phyloP scores from a whole-genome alignment of 2,797 vertebrate species.

The Loriculus beryllinus region DNA sequence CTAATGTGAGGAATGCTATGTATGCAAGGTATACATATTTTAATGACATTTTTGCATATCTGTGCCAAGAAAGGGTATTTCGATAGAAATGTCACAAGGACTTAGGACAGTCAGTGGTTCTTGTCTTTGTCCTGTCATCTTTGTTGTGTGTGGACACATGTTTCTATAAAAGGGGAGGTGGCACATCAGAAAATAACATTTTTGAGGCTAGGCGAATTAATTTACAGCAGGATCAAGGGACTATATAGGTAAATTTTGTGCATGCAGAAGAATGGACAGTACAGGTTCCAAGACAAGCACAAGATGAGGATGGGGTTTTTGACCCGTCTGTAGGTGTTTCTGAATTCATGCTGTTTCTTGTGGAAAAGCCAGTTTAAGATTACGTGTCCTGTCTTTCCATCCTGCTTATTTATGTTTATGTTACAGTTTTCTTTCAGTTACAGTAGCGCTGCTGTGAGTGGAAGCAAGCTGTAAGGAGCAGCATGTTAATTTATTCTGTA shows the following conservation, averaged over 20 bases:
- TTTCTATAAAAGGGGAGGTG: neutral
- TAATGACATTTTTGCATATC: neutral
- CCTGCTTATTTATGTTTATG: neutral
- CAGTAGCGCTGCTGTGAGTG: accelerated
- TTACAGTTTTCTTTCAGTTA: neutral
- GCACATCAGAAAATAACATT: neutral
- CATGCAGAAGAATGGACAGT: neutral
- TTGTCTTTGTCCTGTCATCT: neutral
- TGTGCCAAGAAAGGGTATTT: neutral
- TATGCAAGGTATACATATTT: neutral
- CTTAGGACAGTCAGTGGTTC: neutral
- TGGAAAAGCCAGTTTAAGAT: neutral
- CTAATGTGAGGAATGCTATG: neutral
- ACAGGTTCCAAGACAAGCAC: neutral
- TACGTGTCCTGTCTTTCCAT: neutral
- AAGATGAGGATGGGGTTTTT: neutral
- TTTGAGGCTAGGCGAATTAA: neutral
- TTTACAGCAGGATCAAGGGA: neutral
- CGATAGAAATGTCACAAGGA: neutral
- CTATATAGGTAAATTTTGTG: neutral
- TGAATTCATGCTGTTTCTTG: neutral
- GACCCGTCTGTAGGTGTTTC: neutral
- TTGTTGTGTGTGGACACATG: neutral
- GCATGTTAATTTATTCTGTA: neutral
- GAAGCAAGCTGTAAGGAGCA: neutral